Percentiles rank a stretch among this genome's conserved stretches.
These are phyloP conservation scores for Bombus confusus DNA, from an alignment of 1,140 invertebrate genomes.

Conservation along the genomic window DNA sequence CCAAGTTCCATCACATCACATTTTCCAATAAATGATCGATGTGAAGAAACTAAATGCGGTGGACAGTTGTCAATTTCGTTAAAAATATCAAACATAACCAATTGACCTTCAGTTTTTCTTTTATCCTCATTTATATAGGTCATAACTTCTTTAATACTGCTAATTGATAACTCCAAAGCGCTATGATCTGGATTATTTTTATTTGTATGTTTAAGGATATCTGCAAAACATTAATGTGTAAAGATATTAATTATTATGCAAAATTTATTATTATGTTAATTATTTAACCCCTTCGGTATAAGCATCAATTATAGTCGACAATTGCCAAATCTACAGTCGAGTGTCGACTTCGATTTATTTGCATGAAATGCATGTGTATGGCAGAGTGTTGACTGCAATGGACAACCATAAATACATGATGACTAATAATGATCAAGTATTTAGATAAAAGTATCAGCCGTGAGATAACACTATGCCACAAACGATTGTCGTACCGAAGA, in stretches of 20 bases:
- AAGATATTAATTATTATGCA: not conserved
- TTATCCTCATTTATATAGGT: constrained; percentile 99
- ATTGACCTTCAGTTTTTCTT: constrained; percentile 95
- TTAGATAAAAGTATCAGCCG: not conserved
- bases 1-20: constrained; percentile 95
- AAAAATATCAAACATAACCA: constrained; percentile 98
- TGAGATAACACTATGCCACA: not conserved
- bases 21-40: constrained; percentile 92
- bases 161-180: constrained; percentile 92
- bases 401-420: not conserved
- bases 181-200: constrained; percentile 93
- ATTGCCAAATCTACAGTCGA: not conserved
- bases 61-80: constrained; percentile 99
- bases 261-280: not conserved
- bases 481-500: not conserved
- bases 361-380: too few relatives aligned
- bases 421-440: not conserved
- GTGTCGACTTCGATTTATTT: too few relatives aligned
- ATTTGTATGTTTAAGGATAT: constrained; percentile 95
- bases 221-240: constrained; percentile 82
- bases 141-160: constrained; percentile 95
- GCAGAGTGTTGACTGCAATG: not conserved
- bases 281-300: not conserved
- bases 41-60: constrained; percentile 94
- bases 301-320: not conserved